Conservation (phyloP, 64 coral and sea anemone genomes). For the Pocillopora verrucosa region DNA sequence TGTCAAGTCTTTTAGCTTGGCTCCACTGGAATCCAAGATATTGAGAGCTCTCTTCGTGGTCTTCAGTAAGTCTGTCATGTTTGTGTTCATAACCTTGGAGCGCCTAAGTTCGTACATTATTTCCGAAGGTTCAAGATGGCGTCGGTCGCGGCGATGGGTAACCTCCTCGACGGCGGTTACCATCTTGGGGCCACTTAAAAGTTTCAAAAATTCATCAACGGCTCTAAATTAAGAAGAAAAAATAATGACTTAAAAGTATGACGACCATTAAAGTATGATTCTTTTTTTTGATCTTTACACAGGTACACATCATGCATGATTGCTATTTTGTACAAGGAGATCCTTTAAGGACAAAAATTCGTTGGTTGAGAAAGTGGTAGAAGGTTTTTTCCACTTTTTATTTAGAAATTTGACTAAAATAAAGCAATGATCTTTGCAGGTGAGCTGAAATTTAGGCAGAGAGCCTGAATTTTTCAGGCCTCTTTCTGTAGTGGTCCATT, state of each 20-base stretch:
- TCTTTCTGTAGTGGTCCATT: too few species aligned
- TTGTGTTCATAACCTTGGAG: not conserved
- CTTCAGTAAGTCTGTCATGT: not conserved
- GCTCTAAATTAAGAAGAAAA: not conserved
- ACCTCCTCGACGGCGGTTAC: not conserved
- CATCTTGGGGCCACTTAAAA: slow-evolving; percentile 9
- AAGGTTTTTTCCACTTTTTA: too few species aligned
- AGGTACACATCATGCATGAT: too few species aligned
- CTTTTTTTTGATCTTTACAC: too few species aligned
- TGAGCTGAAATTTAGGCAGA: too few species aligned
- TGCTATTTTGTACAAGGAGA: too few species aligned
- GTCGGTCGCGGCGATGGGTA: not conserved
- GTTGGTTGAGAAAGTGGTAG: too few species aligned
- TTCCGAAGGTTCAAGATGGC: not conserved
- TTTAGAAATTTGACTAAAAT: too few species aligned
- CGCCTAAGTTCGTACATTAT: not conserved
- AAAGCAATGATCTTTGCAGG: too few species aligned
- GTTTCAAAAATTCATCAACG: slow-evolving; percentile 25
- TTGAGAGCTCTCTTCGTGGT: slow-evolving; percentile 26
- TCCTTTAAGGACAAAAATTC: too few species aligned
- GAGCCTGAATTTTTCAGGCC: too few species aligned
- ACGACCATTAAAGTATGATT: too few species aligned
- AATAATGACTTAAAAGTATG: not conserved
- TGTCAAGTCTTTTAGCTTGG: slow-evolving; percentile 18
- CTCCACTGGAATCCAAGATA: slow-evolving; percentile 12